Evolutionary conservation across 2,888 invertebrate genomes (phyloP), one percentile per base, ranked within the genome.

Genomic region (Laspeyria flexula): DNA sequence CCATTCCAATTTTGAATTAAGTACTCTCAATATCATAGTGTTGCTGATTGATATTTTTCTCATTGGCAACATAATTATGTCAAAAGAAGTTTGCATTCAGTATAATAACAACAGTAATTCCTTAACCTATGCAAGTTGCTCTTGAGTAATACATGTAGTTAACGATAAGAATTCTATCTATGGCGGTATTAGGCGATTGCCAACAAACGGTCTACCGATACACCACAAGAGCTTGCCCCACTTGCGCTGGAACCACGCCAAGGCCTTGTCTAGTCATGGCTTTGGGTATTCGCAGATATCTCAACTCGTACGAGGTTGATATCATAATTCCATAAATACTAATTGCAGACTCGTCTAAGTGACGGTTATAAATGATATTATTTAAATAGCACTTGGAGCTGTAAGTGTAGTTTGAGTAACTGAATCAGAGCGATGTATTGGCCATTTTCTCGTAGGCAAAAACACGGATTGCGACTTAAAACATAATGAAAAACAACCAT

Each of bases 161-260:
- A 45, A 35, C 43, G 65, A 65, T 63, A 67, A 66, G 77, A 83
- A 85, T 82, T 79, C 79, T 74, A 75, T 76, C n/a, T n/a, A 84
- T 77, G 80, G 75, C 77, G 82, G 83, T 81, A 85, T 85, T 84
- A 77, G 82, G 86, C 65, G 79, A 76, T 81, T 87, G 90, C 90
- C 88, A 90, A 85, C 83, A 85, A 83, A 89, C 86, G 86, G 86
- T 89, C 73, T 72, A 73, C 66, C 74, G 78, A 75, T 79, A 82
- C 79, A 85, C 81, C 82, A 85, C 80, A 75, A 75, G 70, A 71
- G 76, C 67, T 73, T 85, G 89, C 79, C 86, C 90, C 78, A 88
- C 79, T 84, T 90, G 69, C 60, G 74, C 85, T 90, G 90, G 90
- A 88, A 76, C 58, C 64, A 60, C 71, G 90, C 90, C 90, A 90